Base-by-base conservation (phyloP, 2,888 invertebrate species). In the Mythimna lalbum region DNA sequence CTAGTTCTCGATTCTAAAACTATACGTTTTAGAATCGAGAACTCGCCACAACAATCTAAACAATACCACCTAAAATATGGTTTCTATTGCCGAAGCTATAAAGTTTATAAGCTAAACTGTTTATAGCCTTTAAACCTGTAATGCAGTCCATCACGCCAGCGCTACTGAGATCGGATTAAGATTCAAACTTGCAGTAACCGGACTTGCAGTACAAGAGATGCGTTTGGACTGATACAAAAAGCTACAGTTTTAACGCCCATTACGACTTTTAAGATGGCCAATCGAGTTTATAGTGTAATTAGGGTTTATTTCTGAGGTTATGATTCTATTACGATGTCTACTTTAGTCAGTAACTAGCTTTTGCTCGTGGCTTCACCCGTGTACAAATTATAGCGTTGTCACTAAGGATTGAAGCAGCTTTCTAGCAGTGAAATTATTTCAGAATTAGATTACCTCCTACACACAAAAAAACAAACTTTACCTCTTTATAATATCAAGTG, bases 141-240 rank as follows among this genome's bases (percentile, higher is more conserved):
- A 52, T 63, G 23, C 61, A 17, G 33, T 66, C 64, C 52, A 63
- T 77, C 65, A 63, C 9, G 53, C 19, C 36, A 52, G 23, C 53
- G 33, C 69, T 64, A 67, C 57, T 7, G n/a, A 74, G 57, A 67
- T 71, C 49, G 80, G 33, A 76, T 66, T 57, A 69, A 72, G 65
- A 71, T 73, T 66, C 65, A 65, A 76, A 72, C 63, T 56, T 36
- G 63, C 63, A 61, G 55, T 55, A 33, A 63, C 53, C 19, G 47
- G 21, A 27, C 23, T 49, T 63, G 43, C 43, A 43, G 17, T 63
- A 59, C 60, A 55, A 55, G 39, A 61, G 56, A 77, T 77, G 61
- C 10, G 23, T 31, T 74, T 68, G 14, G 5, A 33, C 62, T 55
- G 64, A 68, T 68, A 65, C 49, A 63, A 65, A 75, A 69, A 39